Evolutionary conservation across 2,888 invertebrate genomes (phyloP).

Genomic region (Craniophora ligustri): DNA sequence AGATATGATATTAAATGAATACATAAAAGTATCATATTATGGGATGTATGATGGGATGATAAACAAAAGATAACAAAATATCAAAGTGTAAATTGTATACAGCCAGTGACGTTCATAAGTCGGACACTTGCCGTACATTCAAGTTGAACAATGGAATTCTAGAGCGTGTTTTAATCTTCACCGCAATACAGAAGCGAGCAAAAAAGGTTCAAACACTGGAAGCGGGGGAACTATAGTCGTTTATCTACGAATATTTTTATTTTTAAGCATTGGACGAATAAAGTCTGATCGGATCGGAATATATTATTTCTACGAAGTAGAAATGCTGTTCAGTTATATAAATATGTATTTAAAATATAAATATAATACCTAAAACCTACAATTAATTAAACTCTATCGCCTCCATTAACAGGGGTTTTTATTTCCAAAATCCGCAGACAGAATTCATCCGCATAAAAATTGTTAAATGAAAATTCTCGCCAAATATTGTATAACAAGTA

Average conservation of each 20-base stretch:
- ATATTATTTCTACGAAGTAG: too few species aligned
- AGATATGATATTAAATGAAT: neutral
- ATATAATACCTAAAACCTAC: neutral
- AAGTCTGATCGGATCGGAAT: too few species aligned
- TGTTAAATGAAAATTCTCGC: slow-evolving; percentile 33
- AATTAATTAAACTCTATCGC: neutral
- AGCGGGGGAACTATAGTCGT: slow-evolving; percentile 30
- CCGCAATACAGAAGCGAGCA: slow-evolving; percentile 32
- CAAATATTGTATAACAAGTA: slow-evolving; percentile 44
- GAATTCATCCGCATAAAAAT: neutral
- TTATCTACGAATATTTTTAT: too few species aligned
- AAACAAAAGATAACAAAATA: neutral
- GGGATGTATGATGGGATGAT: too few species aligned
- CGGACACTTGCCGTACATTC: slow-evolving; percentile 39
- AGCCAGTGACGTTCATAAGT: slow-evolving; percentile 14
- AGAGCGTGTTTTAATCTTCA: slow-evolving; percentile 41
- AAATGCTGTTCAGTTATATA: neutral
- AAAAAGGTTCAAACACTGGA: slow-evolving; percentile 24
- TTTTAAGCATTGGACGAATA: too few species aligned
- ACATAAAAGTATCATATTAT: too few species aligned
- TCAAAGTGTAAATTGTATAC: slow-evolving; percentile 16
- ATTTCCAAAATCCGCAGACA: neutral
- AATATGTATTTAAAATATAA: neutral
- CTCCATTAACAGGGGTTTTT: neutral
- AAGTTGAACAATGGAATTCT: slow-evolving; percentile 43